These are phyloP conservation scores for Syrphus vitripennis DNA, from an alignment of 2,888 invertebrate genomes.

Conservation along the genomic window DNA sequence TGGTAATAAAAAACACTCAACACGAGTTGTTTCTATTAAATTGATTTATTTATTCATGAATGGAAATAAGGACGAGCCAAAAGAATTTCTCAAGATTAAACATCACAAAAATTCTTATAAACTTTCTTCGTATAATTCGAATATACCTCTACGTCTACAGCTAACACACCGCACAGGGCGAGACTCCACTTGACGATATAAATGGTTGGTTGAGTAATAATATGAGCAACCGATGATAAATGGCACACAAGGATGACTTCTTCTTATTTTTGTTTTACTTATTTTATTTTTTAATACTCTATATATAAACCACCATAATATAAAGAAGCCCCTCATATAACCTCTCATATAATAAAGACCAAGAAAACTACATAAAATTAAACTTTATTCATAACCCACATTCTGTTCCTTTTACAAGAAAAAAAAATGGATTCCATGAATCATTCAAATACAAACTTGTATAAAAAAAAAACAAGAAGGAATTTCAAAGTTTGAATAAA, in stretches of 20 bases:
- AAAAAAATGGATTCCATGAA: constrained; percentile 29
- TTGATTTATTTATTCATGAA: constrained; percentile 42
- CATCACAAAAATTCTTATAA: not conserved
- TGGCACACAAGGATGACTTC: constrained; percentile 28
- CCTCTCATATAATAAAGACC: constrained; percentile 13
- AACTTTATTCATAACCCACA: constrained; percentile 50
- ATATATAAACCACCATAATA: not conserved
- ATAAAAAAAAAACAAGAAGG: not conserved
- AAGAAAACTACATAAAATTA: constrained; percentile 51
- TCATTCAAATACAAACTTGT: constrained; percentile 46
- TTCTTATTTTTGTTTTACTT: not conserved
- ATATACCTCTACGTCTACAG: too few relatives aligned
- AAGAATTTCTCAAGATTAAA: constrained; percentile 21
- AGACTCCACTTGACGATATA: constrained; percentile 20
- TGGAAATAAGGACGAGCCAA: not conserved
- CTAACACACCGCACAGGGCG: not conserved
- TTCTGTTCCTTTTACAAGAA: constrained; percentile 1
- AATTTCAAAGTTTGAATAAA: constrained; percentile 5
- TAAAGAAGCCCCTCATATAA: not conserved
- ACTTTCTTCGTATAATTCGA: not conserved
- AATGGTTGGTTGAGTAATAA: constrained; percentile 22
- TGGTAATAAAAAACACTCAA: constrained; percentile 37
- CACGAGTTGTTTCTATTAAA: constrained; percentile 45
- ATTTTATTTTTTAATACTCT: not conserved
- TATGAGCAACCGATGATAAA: constrained; percentile 42